Evolutionary conservation across 2,888 invertebrate species (phyloP).

Genomic region (Bombyx huttoni): DNA sequence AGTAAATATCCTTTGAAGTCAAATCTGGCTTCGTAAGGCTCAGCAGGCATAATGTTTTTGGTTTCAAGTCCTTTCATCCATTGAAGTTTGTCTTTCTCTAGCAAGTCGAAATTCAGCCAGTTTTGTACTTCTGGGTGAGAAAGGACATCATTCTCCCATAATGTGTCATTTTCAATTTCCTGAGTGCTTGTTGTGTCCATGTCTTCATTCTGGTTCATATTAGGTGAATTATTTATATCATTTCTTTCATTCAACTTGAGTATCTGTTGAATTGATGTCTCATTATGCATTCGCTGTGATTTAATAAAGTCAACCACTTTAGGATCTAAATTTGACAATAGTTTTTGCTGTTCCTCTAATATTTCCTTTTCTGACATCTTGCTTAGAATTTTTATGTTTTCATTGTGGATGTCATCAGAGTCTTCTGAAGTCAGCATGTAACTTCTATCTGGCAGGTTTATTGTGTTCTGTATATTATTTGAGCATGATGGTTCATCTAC

Average conservation of each 20-base stretch:
- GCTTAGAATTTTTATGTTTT: conserved; percentile 78
- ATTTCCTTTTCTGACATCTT: conserved; percentile 84
- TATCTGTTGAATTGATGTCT: not conserved
- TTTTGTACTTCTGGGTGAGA: conserved; percentile 74
- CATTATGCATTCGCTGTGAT: conserved; percentile 22
- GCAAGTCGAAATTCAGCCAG: conserved; percentile 89
- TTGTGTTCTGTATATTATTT: conserved; percentile 6
- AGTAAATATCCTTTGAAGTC: conserved; percentile 85
- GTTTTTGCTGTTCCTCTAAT: conserved; percentile 77
- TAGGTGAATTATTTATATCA: not conserved
- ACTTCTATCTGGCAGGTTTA: conserved; percentile 45
- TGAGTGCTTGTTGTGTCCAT: conserved; percentile 30
- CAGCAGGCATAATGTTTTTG: conserved; percentile 64
- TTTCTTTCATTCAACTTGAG: not conserved
- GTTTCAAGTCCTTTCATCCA: conserved; percentile 86
- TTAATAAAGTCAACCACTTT: conserved; percentile 77
- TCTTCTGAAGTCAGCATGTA: conserved; percentile 60
- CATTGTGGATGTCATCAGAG: conserved; percentile 76
- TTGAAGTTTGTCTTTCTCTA: conserved; percentile 88
- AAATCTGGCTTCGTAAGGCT: conserved; percentile 85
- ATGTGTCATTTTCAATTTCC: conserved; percentile 18
- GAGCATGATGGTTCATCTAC: conserved; percentile 22
- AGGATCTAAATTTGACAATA: conserved; percentile 76
- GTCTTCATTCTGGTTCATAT: conserved; percentile 13
- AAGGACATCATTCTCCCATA: conserved; percentile 73